These are phyloP conservation scores for Agonopterix arenella DNA, from an alignment of 2,888 invertebrate genomes.

Conservation along the genomic window DNA sequence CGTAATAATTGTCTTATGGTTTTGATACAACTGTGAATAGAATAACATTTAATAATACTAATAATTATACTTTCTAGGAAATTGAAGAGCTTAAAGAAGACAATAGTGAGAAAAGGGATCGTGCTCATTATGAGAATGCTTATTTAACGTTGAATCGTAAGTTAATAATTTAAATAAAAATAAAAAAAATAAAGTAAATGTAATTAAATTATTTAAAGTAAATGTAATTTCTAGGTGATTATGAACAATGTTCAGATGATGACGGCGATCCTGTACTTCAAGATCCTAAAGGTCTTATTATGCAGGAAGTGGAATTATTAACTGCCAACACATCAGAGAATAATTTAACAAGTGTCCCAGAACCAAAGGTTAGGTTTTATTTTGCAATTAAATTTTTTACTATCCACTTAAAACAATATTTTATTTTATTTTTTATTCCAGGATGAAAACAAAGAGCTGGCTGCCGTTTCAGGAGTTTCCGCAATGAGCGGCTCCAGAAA, in stretches of 20 bases:
- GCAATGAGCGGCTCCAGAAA: slow-evolving; percentile 37
- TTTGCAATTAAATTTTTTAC: not conserved
- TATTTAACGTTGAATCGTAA: slow-evolving; percentile 56
- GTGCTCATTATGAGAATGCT: slow-evolving; percentile 39
- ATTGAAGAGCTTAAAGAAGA: slow-evolving; percentile 4
- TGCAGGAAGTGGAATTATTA: slow-evolving; percentile 57
- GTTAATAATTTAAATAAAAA: slow-evolving; percentile 24
- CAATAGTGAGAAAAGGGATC: slow-evolving; percentile 16
- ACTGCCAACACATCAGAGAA: slow-evolving; percentile 36
- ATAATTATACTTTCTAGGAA: not conserved
- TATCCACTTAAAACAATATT: not conserved
- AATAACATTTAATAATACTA: not conserved
- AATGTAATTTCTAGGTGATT: slow-evolving; percentile 41
- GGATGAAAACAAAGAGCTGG: slow-evolving; percentile 26
- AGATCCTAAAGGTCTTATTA: slow-evolving; percentile 48
- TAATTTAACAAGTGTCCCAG: slow-evolving; percentile 14
- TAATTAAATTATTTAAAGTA: too few species aligned
- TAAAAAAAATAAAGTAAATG: too few species aligned
- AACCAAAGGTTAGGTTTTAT: slow-evolving; percentile 12
- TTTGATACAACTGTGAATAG: not conserved
- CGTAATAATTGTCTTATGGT: not conserved
- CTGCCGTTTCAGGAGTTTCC: slow-evolving; percentile 33
- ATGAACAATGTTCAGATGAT: slow-evolving; percentile 58
- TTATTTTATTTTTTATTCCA: not conserved
- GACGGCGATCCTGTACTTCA: slow-evolving; percentile 43